Base-by-base conservation (phyloP, 2,888 invertebrate species). In the Latrodectus hesperus region DNA sequence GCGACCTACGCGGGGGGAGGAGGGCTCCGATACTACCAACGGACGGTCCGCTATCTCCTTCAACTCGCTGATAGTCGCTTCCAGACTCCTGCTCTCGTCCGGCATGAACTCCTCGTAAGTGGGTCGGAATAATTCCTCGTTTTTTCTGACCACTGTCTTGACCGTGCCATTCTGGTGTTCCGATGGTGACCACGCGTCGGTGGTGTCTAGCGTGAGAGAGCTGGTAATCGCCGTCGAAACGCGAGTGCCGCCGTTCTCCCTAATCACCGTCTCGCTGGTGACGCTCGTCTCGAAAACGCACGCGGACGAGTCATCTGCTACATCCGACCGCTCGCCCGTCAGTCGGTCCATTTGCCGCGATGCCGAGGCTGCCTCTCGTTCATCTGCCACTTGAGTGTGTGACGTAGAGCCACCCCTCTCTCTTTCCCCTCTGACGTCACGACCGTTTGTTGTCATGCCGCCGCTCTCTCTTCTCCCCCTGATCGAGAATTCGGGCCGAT, bases 341-440 rank as follows among this genome's bases (percentile, higher is more conserved):
- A 76, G 70, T 60, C 86, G 77, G 81, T 81, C 86, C 81, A 81
- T 87, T 76, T 82, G 86, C 76, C 78, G 67, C 72, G 14, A 64
- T 17, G 9, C 55, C 52, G 68, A 64, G 70, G 22, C 49, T 70
- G 51, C 71, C 71, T 64, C 77, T 76, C 67, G 52, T 64, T 84
- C 84, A 71, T 71, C 77, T 71, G 71, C 60, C 65, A 76, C 49
- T 51, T n/a, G 65, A 52, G 71, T 22, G 64, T 38, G 71, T 78
- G 73, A 65, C 73, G 71, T 72, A 49, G 60, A 38, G 22, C 85
- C 49, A 26, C 60, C 71, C n/a, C 74, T 38, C 51, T 60, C 72
- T 51, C 26, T 71, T 73, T 14, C 80, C 51, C 26, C 52, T 22
- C 22, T 86, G 76, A 81, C 86, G 86, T 81, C 77, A 86, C 81